These are phyloP conservation scores for Knipowitschia caucasica DNA, from an alignment of 2,797 vertebrate species.

Conservation along the genomic window DNA sequence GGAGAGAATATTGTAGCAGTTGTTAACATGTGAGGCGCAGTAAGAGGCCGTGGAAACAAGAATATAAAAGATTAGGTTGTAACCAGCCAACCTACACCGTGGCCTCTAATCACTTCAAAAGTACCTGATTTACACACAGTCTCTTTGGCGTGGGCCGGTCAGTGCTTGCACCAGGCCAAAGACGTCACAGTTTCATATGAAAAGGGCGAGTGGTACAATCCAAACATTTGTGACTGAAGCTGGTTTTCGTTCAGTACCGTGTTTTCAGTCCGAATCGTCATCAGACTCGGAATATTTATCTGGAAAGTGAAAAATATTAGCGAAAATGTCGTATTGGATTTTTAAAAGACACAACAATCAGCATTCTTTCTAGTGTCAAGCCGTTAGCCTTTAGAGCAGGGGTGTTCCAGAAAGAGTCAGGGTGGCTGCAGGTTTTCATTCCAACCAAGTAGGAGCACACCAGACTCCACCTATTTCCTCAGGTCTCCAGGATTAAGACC, in stretches of 20 bases:
- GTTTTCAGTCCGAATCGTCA: slow-evolving; percentile 82
- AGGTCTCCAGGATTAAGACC: too few species aligned
- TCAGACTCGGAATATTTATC: slow-evolving; percentile 81
- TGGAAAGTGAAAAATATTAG: slow-evolving; percentile 62
- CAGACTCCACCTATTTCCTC: too few species aligned
- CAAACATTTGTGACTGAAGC: too few species aligned
- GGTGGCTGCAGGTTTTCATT: too few species aligned
- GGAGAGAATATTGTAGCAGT: background rate
- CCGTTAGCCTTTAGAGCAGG: too few species aligned
- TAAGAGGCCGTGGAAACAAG: slow-evolving; percentile 4
- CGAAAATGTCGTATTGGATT: background rate
- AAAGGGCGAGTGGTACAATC: background rate
- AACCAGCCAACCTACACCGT: slow-evolving; percentile 62
- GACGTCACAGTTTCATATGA: slow-evolving; percentile 1
- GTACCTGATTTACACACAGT: background rate
- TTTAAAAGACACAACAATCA: too few species aligned
- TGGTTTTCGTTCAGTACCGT: slow-evolving; percentile 2
- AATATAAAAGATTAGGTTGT: slow-evolving; percentile 44
- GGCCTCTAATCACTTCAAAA: too few species aligned
- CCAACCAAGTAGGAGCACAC: too few species aligned
- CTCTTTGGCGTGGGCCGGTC: background rate
- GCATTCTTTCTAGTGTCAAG: too few species aligned
- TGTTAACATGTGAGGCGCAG: background rate
- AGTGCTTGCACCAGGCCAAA: slow-evolving; percentile 1
- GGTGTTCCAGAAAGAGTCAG: too few species aligned